Conservation (phyloP, 2,797 vertebrate species). For the Poeciliopsis paucimaculata region DNA sequence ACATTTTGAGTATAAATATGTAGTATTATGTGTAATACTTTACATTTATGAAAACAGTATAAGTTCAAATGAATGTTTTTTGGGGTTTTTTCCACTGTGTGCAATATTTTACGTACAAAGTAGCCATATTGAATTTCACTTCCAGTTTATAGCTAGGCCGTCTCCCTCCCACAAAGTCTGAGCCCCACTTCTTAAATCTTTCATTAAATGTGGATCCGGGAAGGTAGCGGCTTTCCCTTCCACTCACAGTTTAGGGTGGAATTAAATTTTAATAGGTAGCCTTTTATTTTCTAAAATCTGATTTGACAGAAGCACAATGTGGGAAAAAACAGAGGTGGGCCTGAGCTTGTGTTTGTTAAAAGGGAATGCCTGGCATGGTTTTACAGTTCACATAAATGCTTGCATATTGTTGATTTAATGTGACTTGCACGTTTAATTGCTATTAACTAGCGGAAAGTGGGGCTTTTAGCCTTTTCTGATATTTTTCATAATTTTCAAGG, state of each 20-base stretch:
- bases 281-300: conserved; percentile 63
- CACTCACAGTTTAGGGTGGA: conserved; percentile 60
- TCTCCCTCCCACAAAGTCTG: conserved; percentile 29
- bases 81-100: background rate
- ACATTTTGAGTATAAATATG: background rate
- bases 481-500: background rate
- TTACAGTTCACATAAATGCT: conserved; percentile 3
- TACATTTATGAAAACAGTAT: background rate
- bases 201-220: conserved; percentile 52
- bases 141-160: conserved; percentile 47
- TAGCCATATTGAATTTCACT: background rate
- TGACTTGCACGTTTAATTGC: background rate
- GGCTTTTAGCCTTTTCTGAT: conserved; percentile 4
- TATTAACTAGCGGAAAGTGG: background rate
- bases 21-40: background rate
- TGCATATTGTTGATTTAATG: conserved; percentile 8
- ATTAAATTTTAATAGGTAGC: conserved; percentile 68
- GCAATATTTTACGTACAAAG: background rate
- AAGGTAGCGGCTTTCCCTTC: conserved; percentile 45
- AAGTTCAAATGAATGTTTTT: background rate
- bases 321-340: conserved; percentile 21
- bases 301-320: conserved; percentile 30
- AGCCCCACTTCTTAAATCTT: conserved; percentile 58
- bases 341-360: background rate
- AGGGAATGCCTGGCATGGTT: conserved; percentile 16